These are phyloP conservation scores for Callorhinus ursinus DNA, from an alignment of 2,113 vertebrate species.

Conservation along the genomic window DNA sequence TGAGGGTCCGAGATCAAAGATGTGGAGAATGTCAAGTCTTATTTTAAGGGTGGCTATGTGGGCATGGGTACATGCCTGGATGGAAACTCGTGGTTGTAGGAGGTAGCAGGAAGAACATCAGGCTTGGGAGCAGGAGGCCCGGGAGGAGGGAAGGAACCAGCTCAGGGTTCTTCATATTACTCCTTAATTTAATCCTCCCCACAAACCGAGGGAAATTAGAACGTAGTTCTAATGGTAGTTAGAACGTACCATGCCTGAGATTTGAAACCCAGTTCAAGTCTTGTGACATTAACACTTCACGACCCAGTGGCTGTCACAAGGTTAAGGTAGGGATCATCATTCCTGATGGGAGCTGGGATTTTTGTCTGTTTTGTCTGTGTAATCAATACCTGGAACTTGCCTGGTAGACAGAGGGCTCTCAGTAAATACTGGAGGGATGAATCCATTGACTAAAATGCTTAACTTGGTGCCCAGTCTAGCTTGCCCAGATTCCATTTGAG, in stretches of 20 bases:
- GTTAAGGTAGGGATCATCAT: neutral
- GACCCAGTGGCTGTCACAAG: neutral
- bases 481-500: neutral
- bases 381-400: neutral
- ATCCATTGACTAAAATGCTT: neutral
- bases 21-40: neutral
- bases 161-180: neutral
- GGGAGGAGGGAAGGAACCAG: neutral
- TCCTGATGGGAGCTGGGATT: neutral
- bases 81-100: neutral
- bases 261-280: neutral
- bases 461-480: neutral
- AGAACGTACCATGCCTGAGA: neutral
- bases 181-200: neutral
- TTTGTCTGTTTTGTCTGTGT: neutral
- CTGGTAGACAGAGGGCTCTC: neutral
- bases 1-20: neutral
- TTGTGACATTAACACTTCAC: neutral
- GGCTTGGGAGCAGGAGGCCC: neutral
- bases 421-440: neutral
- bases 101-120: neutral
- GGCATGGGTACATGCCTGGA: rapidly evolving
- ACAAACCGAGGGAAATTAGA: neutral
- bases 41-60: neutral
- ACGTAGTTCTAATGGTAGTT: too few relatives aligned